Evolutionary conservation across 1,140 invertebrate genomes (phyloP), one percentile per base, ranked within the genome.

Genomic region (Thaumetopoea pityocampa): DNA sequence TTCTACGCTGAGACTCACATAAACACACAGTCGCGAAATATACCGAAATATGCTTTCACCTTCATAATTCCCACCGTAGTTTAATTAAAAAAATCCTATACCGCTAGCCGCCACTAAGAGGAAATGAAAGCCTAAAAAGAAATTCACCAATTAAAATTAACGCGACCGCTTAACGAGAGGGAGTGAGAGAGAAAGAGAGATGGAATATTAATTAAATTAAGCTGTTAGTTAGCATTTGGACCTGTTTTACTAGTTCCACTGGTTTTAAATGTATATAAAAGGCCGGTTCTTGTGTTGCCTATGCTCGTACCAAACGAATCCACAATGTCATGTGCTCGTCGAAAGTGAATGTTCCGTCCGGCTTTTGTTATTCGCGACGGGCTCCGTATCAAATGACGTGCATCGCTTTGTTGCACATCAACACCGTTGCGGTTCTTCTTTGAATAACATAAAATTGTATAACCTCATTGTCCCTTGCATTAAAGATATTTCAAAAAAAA

Each of bases 301-400:
- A 50, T 41, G 28, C 44, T 51, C 44, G 14, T 27, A 10, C 4
- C 16, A 8, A 42, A 48, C 35, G 51, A 55, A 54, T 59, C 23
- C 50, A 53, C 59, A 65, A 67, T 65, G 58, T 49, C 51, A 62
- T 70, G 60, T 50, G 49, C 53, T 54, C 53, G 58, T 78, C 56
- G 74, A 82, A 82, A 82, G 78, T 70, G 78, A 82, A 76, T 55
- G 68, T 74, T 74, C 65, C n/a, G n/a, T n/a, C n/a, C 62, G 65
- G 63, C 71, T 68, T 69, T 82, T 82, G 69, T 72, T 69, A 80
- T 77, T 70, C 73, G 55, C 55, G 48, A 56, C 56, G 58, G 23
- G 14, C 12, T 34, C 22, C 32, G 43, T 34, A 46, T 64, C 51
- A 51, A 47, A 45, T 69, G 65, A 72, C 73, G 67, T 57, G 67